phyloP scores from a whole-genome alignment of 2,888 invertebrate species.

The Asteroscopus sphinx region DNA sequence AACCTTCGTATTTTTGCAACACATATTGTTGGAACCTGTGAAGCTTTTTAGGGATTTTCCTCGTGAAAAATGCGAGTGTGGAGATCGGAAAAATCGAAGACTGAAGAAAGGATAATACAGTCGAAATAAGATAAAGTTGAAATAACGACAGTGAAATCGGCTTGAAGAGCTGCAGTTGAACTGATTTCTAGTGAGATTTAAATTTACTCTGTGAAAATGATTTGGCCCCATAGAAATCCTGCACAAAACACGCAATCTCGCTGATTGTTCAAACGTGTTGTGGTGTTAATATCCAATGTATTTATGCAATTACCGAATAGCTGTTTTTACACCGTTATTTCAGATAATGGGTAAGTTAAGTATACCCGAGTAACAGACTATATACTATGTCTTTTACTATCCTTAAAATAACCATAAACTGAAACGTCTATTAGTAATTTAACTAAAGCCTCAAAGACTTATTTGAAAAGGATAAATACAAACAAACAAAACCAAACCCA shows the following conservation, averaged over 20 bases:
- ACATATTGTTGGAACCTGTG: conserved; percentile 10
- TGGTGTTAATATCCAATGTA: no score
- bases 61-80: conserved; percentile 24
- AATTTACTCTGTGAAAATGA: neutral
- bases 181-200: neutral
- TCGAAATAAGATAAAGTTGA: conserved; percentile 20
- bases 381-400: no score
- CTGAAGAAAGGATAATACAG: conserved; percentile 17
- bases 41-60: conserved; percentile 43
- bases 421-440: neutral
- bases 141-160: conserved; percentile 7
- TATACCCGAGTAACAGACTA: no score
- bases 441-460: conserved; percentile 4
- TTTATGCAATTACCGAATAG: no score
- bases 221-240: neutral
- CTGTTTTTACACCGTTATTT: no score
- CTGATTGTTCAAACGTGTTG: no score
- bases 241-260: no score
- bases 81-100: conserved; percentile 25
- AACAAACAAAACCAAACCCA: conserved; percentile 23
- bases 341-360: no score
- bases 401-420: neutral
- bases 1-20: conserved; percentile 20
- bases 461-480: neutral
- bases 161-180: conserved; percentile 4